These are phyloP conservation scores for Chloropsis cyanopogon DNA, from an alignment of 2,113 vertebrate genomes.

Conservation along the genomic window DNA sequence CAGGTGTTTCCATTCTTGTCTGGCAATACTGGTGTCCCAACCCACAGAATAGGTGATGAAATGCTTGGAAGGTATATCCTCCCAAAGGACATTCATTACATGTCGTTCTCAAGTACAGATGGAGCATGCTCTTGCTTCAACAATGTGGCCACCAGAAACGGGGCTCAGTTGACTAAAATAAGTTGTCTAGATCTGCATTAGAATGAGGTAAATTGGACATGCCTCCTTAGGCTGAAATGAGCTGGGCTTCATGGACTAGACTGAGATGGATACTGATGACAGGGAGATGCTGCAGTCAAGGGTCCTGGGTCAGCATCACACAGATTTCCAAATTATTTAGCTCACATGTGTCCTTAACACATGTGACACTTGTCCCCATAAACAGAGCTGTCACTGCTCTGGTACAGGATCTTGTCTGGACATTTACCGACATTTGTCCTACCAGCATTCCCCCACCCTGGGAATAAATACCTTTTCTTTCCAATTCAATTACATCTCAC, in stretches of 20 bases:
- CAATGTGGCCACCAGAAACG: background rate
- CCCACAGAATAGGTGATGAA: background rate
- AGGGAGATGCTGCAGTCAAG: background rate
- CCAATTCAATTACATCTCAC: background rate
- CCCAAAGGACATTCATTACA: background rate
- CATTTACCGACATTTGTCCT: background rate
- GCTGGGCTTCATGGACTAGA: background rate
- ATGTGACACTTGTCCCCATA: background rate
- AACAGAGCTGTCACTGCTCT: background rate
- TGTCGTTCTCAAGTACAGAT: background rate
- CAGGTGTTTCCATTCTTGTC: background rate
- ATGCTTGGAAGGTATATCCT: background rate
- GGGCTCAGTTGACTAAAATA: background rate
- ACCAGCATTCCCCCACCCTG: background rate
- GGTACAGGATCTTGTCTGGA: background rate
- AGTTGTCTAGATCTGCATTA: background rate
- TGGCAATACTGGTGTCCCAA: background rate
- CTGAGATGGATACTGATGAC: background rate
- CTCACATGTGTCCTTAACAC: background rate
- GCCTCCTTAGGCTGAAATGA: rapidly evolving
- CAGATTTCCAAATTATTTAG: background rate
- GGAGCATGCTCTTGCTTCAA: background rate
- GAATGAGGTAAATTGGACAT: background rate
- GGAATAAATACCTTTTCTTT: background rate
- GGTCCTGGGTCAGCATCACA: background rate